Percentiles rank a stretch among this genome's conserved stretches.
Conservation (phyloP, 1,140 invertebrate species). For the Pseudomyrmex cubaensis region DNA sequence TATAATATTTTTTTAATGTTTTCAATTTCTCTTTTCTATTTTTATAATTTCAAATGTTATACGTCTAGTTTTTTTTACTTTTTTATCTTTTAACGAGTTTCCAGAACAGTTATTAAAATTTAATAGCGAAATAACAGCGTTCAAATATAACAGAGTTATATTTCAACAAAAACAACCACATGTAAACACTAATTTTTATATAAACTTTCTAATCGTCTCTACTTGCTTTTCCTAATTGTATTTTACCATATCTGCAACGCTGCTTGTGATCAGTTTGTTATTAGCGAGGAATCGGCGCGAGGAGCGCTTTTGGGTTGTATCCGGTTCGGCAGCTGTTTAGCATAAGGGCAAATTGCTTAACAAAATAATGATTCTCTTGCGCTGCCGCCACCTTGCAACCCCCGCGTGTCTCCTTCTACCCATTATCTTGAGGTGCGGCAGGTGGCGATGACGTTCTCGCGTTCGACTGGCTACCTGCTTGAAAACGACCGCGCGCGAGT, state of each 20-base stretch:
- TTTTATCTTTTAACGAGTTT: too few relatives aligned
- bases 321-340: conserved; percentile 74
- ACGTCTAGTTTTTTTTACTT: too few relatives aligned
- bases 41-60: too few relatives aligned
- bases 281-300: conserved; percentile 15
- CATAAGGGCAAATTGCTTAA: conserved; percentile 75
- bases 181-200: too few relatives aligned
- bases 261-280: conserved; percentile 1
- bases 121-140: too few relatives aligned
- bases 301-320: neutral
- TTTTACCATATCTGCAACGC: neutral
- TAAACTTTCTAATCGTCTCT: too few relatives aligned
- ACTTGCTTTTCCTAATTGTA: too few relatives aligned
- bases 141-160: too few relatives aligned
- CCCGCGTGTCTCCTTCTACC: conserved; percentile 33
- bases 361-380: conserved; percentile 70
- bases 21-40: neutral
- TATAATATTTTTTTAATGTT: conserved; percentile 2
- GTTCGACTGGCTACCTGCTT: conserved; percentile 43
- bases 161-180: too few relatives aligned
- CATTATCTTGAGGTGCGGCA: conserved; percentile 64
- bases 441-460: conserved; percentile 71
- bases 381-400: conserved; percentile 19
- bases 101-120: too few relatives aligned
- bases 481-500: conserved; percentile 47